phyloP scores from a whole-genome alignment of 2,113 vertebrate genomes.

The Patagioenas fasciata region DNA sequence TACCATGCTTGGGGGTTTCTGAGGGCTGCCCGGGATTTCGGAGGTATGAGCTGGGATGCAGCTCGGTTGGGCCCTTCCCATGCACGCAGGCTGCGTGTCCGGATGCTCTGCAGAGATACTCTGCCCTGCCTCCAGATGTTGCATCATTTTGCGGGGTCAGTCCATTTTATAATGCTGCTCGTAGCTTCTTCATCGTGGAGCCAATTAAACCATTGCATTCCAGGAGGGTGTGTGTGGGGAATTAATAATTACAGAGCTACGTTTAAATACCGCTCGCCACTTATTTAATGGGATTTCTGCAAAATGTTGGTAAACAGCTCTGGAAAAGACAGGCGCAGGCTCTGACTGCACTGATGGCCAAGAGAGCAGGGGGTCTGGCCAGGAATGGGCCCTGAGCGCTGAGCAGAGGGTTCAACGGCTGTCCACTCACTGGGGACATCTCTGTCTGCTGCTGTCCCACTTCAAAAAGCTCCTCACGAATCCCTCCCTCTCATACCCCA shows the following conservation, averaged over 20 bases:
- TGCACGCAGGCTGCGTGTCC: neutral
- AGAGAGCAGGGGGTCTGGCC: neutral
- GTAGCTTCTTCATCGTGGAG: neutral
- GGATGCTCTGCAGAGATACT: neutral
- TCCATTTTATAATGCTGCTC: neutral
- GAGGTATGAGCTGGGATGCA: neutral
- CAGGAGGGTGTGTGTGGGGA: neutral
- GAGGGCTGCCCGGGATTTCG: neutral
- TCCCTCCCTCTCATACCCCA: rapidly evolving
- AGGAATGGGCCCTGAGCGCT: rapidly evolving
- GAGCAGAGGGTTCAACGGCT: neutral
- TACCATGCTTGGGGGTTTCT: neutral
- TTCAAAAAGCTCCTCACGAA: rapidly evolving
- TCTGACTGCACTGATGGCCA: neutral
- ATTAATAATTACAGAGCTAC: neutral
- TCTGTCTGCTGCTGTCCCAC: neutral
- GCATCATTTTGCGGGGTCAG: conserved; percentile 7
- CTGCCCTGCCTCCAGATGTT: conserved; percentile 56
- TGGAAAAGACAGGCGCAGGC: rapidly evolving
- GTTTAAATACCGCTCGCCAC: neutral
- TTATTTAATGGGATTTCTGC: neutral
- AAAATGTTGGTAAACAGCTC: neutral
- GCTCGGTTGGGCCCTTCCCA: neutral
- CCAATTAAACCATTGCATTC: neutral
- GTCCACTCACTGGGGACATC: neutral